Evolutionary conservation across 2,113 vertebrate species (phyloP).

Genomic region (Saccopteryx bilineata): DNA sequence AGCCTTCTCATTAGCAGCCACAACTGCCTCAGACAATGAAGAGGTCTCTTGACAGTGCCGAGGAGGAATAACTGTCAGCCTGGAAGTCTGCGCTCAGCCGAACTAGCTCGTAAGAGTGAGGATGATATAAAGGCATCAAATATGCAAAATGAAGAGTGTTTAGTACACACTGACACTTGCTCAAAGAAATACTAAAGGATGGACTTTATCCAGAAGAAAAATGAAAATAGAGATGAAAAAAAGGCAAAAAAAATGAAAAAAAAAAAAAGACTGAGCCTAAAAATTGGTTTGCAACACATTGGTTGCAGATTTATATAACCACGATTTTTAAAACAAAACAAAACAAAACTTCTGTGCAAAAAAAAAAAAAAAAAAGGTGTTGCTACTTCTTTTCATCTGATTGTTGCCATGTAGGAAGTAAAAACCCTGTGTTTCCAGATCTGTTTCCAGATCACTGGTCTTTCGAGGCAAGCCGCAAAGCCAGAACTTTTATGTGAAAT

Average conservation of each 20-base stretch:
- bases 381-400: background rate
- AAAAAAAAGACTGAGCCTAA: background rate
- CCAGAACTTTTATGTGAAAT: slow-evolving; percentile 41
- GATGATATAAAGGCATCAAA: background rate
- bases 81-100: background rate
- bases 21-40: background rate
- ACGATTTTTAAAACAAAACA: background rate
- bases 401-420: background rate
- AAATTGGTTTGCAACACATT: background rate
- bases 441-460: slow-evolving; percentile 49
- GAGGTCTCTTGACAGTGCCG: background rate
- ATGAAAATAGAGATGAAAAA: background rate
- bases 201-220: slow-evolving; percentile 14
- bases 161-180: background rate
- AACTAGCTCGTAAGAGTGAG: background rate
- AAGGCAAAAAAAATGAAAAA: background rate
- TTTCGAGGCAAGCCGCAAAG: slow-evolving; percentile 42
- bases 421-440: background rate
- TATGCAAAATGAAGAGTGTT: background rate
- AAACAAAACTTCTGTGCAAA: slow-evolving; percentile 10
- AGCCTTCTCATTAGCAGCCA: background rate
- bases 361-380: background rate
- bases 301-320: background rate
- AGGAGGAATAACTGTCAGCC: background rate
- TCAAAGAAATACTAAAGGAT: slow-evolving; percentile 33